Evolutionary conservation across 2,113 vertebrate species (phyloP).

Genomic region (Gymnogyps californianus): DNA sequence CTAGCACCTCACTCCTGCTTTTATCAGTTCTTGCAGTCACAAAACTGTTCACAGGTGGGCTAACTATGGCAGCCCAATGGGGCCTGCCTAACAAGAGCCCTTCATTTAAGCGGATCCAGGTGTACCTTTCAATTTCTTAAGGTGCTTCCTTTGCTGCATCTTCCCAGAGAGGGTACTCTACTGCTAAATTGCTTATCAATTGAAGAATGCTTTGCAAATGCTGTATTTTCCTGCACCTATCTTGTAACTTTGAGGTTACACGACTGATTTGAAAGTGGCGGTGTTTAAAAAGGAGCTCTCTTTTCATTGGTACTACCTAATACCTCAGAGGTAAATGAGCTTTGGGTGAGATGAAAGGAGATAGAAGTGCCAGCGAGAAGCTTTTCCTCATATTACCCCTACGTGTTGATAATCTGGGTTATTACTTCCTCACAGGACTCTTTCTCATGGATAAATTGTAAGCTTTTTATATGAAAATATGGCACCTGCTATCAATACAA

Average conservation of each 20-base stretch:
- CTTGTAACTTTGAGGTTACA: neutral
- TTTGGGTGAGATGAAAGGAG: neutral
- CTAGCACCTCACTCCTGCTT: accelerated
- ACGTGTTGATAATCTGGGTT: neutral
- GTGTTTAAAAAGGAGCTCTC: neutral
- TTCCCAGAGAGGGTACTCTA: neutral
- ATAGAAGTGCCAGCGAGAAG: neutral
- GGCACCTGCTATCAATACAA: neutral
- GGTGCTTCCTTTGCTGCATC: neutral
- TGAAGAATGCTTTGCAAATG: neutral
- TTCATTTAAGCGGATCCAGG: constrained; percentile 35
- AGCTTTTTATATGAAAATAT: neutral
- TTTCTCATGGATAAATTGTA: neutral
- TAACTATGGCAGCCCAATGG: neutral
- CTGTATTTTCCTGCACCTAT: neutral
- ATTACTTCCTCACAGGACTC: neutral
- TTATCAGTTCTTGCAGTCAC: neutral
- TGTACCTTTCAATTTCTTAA: neutral
- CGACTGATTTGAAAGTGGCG: neutral
- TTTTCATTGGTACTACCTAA: accelerated
- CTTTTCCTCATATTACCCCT: neutral
- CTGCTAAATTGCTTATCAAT: neutral
- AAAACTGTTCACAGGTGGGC: neutral
- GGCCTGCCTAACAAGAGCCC: neutral
- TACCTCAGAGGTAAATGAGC: neutral